phyloP scores from a whole-genome alignment of 2,797 vertebrate genomes.

The Glyptemys insculpta region DNA sequence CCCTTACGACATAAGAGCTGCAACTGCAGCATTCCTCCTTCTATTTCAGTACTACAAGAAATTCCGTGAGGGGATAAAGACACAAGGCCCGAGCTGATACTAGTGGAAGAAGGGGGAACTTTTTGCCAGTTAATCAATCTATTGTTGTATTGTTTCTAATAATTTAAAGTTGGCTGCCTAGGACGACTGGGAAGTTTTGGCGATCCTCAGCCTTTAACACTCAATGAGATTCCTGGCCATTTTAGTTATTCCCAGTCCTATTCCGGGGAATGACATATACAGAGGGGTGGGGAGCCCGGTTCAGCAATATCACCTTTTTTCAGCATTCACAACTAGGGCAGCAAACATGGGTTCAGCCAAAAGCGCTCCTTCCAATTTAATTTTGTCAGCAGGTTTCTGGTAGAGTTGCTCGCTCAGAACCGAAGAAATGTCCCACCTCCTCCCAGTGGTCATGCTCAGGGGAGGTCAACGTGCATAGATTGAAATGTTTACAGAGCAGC shows the following conservation, averaged over 20 bases:
- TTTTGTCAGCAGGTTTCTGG: background rate
- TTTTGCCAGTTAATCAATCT: background rate
- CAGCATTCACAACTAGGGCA: background rate
- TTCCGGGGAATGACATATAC: conserved; percentile 31
- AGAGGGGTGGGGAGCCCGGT: conserved; percentile 25
- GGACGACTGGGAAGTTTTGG: conserved; percentile 25
- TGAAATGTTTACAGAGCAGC: background rate
- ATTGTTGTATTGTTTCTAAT: background rate
- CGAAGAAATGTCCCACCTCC: background rate
- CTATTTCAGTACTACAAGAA: background rate
- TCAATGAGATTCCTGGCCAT: background rate
- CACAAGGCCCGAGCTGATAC: background rate
- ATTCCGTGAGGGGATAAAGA: background rate
- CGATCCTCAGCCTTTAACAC: conserved; percentile 21
- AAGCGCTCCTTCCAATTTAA: background rate
- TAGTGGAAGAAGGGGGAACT: background rate
- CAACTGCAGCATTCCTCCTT: background rate
- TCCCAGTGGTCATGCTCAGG: background rate
- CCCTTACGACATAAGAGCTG: background rate
- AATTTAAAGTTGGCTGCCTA: conserved; percentile 34
- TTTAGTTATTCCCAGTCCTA: conserved; percentile 27
- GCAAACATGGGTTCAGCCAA: background rate
- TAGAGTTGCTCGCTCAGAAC: background rate
- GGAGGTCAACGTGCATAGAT: background rate
- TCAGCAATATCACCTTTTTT: background rate